phyloP scores from a whole-genome alignment of 2,113 vertebrate species.

The Lepus europaeus region DNA sequence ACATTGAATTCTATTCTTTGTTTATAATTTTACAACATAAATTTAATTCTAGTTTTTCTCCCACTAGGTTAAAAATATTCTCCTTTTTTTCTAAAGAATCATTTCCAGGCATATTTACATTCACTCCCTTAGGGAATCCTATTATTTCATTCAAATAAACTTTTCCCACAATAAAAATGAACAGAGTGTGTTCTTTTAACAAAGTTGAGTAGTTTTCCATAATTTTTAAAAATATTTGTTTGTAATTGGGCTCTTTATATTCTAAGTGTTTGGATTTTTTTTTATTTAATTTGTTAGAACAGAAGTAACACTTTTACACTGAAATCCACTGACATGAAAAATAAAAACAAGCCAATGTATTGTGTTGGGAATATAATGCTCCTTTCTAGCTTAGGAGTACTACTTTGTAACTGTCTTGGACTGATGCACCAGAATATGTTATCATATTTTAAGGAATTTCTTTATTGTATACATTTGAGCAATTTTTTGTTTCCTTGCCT shows the following conservation, averaged over 20 bases:
- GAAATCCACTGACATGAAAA: constrained; percentile 37
- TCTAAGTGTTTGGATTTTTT: constrained; percentile 16
- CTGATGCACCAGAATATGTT: background rate
- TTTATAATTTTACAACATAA: constrained; percentile 71
- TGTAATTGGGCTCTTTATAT: background rate
- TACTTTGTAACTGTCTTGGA: background rate
- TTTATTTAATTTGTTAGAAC: background rate
- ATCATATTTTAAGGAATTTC: background rate
- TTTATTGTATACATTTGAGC: background rate
- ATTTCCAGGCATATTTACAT: constrained; percentile 50
- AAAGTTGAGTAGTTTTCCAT: background rate
- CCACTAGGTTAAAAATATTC: constrained; percentile 41
- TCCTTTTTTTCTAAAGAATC: constrained; percentile 3
- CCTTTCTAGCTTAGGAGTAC: background rate
- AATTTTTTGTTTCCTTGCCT: background rate
- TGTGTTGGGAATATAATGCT: background rate
- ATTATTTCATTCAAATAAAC: constrained; percentile 63
- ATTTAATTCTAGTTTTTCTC: constrained; percentile 59
- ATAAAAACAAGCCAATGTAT: background rate
- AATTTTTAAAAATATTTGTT: constrained; percentile 48
- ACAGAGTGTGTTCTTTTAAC: constrained; percentile 25
- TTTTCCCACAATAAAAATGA: constrained; percentile 61
- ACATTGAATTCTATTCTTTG: constrained; percentile 39
- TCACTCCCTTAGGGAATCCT: background rate
- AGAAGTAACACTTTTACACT: background rate